These are phyloP conservation scores for Astropecten irregularis DNA, from an alignment of 53 echinoderm and acorn worm genomes.

Conservation along the genomic window DNA sequence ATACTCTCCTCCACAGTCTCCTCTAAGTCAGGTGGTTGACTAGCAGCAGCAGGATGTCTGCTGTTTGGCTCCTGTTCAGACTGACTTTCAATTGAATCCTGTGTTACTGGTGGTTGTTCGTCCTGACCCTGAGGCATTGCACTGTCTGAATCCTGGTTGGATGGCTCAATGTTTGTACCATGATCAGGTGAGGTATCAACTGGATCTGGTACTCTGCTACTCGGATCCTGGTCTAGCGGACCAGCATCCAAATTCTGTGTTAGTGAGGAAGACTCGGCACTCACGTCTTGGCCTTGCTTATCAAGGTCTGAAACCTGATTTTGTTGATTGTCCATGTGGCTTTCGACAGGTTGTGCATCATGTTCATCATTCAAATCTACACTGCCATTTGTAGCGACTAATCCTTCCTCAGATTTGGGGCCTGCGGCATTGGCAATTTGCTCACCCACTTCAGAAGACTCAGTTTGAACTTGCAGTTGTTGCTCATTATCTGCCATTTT, in stretches of 20 bases:
- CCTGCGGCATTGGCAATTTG: neutral
- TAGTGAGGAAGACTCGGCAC: neutral
- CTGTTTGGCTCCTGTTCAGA: neutral
- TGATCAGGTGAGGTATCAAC: neutral
- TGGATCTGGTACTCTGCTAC: too few relatives aligned
- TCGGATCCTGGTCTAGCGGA: neutral
- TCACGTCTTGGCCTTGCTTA: neutral
- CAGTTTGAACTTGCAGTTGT: constrained; percentile 3
- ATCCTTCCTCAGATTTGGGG: neutral
- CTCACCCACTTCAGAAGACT: neutral
- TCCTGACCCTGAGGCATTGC: too few relatives aligned
- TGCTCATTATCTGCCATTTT: too few relatives aligned
- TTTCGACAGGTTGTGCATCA: neutral
- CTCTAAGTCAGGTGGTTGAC: neutral
- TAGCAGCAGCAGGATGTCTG: neutral
- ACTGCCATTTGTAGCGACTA: neutral
- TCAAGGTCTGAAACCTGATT: neutral
- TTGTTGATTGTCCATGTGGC: neutral
- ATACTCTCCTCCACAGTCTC: neutral
- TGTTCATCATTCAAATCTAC: neutral
- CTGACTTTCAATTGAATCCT: too few relatives aligned
- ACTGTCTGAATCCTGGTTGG: neutral
- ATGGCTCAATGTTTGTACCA: neutral
- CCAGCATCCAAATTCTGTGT: neutral
- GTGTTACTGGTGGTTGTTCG: too few relatives aligned